phyloP scores from a whole-genome alignment of 2,797 vertebrate genomes.

The Myotis planiceps region DNA sequence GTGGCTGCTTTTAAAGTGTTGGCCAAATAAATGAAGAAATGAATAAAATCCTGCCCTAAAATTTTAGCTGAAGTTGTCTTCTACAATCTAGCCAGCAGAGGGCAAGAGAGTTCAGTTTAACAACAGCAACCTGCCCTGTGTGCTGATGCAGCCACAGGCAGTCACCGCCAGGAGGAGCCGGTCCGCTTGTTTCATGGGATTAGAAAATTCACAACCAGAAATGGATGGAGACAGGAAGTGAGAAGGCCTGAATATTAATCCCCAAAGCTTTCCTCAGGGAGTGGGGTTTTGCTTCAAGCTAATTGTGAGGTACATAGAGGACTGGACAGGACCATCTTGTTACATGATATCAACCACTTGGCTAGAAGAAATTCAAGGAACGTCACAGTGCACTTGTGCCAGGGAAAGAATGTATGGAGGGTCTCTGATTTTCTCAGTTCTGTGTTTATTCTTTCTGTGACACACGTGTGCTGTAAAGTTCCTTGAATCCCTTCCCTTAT shows the following conservation, averaged over 20 bases:
- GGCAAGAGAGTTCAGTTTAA: conserved; percentile 57
- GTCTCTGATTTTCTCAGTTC: not conserved
- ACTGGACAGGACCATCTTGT: not conserved
- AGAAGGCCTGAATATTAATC: not conserved
- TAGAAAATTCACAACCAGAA: not conserved
- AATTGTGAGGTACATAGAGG: not conserved
- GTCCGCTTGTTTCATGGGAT: not conserved
- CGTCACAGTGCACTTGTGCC: not conserved
- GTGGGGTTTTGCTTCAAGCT: not conserved
- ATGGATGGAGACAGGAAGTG: not conserved
- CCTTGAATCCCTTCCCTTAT: not conserved
- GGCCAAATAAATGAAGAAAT: not conserved
- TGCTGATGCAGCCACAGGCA: not conserved
- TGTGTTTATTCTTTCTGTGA: not conserved
- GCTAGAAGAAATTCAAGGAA: not conserved
- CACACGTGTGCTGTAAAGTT: too few species aligned
- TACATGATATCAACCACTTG: not conserved
- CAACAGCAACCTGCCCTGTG: fast-evolving
- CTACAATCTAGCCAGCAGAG: conserved; percentile 46
- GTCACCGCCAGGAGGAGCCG: not conserved
- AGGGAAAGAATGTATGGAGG: not conserved
- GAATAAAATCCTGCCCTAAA: not conserved
- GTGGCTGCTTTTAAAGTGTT: not conserved
- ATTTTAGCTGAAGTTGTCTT: not conserved
- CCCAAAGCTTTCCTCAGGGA: not conserved